phyloP scores from a whole-genome alignment of 2,797 vertebrate species.

The Hyperoplus immaculatus region DNA sequence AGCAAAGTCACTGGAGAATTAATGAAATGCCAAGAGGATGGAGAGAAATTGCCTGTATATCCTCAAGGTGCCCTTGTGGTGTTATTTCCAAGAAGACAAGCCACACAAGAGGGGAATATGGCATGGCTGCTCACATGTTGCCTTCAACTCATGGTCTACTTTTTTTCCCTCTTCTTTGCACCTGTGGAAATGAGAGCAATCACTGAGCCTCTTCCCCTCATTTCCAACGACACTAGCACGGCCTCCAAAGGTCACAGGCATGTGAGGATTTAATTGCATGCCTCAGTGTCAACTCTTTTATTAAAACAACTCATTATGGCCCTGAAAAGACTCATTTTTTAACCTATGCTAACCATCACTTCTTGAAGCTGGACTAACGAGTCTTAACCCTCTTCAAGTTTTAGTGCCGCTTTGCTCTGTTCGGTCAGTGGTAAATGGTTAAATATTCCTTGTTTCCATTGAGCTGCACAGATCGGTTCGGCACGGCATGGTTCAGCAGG shows the following conservation, averaged over 20 bases:
- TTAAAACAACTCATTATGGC: constrained; percentile 71
- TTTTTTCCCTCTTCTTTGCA: constrained; percentile 30
- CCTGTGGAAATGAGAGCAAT: constrained; percentile 62
- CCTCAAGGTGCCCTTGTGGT: constrained; percentile 87
- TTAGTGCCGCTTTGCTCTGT: background rate
- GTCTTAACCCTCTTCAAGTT: background rate
- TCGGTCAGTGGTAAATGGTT: background rate
- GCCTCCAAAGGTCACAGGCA: constrained; percentile 71
- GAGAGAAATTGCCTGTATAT: constrained; percentile 84
- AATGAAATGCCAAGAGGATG: constrained; percentile 86
- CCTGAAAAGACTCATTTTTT: constrained; percentile 47
- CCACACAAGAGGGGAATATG: constrained; percentile 68
- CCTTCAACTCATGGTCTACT: constrained; percentile 60
- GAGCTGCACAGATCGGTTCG: too few relatives aligned
- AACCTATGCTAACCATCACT: constrained; percentile 38
- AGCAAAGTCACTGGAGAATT: constrained; percentile 84
- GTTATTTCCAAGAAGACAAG: constrained; percentile 77
- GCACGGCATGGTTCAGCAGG: too few relatives aligned
- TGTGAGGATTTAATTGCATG: constrained; percentile 70
- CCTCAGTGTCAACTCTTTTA: constrained; percentile 57
- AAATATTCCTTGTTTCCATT: background rate
- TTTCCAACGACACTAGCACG: constrained; percentile 10
- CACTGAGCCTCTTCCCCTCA: constrained; percentile 30
- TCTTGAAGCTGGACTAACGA: constrained; percentile 27
- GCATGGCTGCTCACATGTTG: constrained; percentile 39